phyloP scores from a whole-genome alignment of 2,797 vertebrate genomes.

The Lepus oiostolus region DNA sequence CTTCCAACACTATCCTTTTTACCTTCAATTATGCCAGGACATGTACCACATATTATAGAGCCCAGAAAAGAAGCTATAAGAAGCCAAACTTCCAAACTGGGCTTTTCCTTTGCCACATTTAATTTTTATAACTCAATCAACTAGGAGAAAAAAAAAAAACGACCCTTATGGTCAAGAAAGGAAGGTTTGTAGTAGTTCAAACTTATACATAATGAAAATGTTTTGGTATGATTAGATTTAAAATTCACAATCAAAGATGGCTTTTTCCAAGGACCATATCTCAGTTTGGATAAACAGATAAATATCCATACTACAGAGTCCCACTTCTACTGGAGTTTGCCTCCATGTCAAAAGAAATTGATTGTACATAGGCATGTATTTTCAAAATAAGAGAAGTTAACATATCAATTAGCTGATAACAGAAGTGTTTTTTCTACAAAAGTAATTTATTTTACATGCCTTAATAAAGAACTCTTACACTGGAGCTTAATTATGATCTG shows the following conservation, averaged over 20 bases:
- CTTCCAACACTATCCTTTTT: constrained; percentile 69
- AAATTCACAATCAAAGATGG: constrained; percentile 37
- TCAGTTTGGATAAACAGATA: background rate
- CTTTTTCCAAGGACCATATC: background rate
- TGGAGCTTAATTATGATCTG: constrained; percentile 54
- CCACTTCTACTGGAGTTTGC: constrained; percentile 12
- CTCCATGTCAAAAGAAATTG: background rate
- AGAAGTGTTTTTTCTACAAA: background rate
- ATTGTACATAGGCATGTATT: background rate
- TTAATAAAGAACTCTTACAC: constrained; percentile 65
- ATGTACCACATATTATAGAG: constrained; percentile 67
- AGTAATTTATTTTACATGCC: constrained; percentile 22
- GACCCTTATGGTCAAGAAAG: constrained; percentile 58
- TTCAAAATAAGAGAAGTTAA: constrained; percentile 65
- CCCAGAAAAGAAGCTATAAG: constrained; percentile 45
- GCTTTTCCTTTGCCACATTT: constrained; percentile 62
- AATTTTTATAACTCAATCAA: constrained; percentile 47
- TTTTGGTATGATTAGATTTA: constrained; percentile 36
- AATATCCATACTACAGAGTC: background rate
- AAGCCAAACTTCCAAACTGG: constrained; percentile 59
- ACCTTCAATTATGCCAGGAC: constrained; percentile 60
- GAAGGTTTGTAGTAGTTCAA: constrained; percentile 61
- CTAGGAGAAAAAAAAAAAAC: constrained; percentile 44
- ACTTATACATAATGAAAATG: constrained; percentile 56
- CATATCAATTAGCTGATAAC: constrained; percentile 30